These are phyloP conservation scores for Marmota flaviventris DNA, from an alignment of 2,113 vertebrate species.

Conservation along the genomic window DNA sequence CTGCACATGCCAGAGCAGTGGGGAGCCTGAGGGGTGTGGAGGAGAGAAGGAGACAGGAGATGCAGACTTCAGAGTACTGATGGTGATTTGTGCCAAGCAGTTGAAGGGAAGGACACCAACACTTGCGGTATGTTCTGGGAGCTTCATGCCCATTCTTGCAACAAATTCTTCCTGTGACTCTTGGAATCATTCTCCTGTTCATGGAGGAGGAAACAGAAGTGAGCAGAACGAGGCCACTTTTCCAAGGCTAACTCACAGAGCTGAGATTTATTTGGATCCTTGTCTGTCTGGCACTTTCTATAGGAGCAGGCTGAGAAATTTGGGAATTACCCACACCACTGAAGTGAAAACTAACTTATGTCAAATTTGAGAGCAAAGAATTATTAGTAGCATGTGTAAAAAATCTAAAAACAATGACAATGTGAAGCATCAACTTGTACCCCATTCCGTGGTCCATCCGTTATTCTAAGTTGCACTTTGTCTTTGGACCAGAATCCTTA, in stretches of 20 bases:
- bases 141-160: neutral
- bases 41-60: neutral
- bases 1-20: neutral
- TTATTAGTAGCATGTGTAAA: neutral
- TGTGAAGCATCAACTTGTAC: rapidly evolving
- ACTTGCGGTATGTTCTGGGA: neutral
- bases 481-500: neutral
- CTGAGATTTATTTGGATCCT: constrained; percentile 6
- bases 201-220: neutral
- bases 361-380: neutral
- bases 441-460: neutral
- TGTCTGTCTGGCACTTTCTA: constrained; percentile 7
- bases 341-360: neutral
- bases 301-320: constrained; percentile 5
- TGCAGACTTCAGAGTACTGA: neutral
- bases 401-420: neutral
- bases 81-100: neutral
- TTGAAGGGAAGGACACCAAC: neutral
- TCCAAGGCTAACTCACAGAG: neutral
- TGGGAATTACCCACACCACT: neutral
- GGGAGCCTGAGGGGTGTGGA: neutral
- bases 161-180: neutral
- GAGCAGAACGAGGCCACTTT: neutral
- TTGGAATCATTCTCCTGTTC: neutral
- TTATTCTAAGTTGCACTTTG: neutral